These are phyloP conservation scores for Eupithecia abbreviata DNA, from an alignment of 2,888 invertebrate genomes.

Conservation along the genomic window DNA sequence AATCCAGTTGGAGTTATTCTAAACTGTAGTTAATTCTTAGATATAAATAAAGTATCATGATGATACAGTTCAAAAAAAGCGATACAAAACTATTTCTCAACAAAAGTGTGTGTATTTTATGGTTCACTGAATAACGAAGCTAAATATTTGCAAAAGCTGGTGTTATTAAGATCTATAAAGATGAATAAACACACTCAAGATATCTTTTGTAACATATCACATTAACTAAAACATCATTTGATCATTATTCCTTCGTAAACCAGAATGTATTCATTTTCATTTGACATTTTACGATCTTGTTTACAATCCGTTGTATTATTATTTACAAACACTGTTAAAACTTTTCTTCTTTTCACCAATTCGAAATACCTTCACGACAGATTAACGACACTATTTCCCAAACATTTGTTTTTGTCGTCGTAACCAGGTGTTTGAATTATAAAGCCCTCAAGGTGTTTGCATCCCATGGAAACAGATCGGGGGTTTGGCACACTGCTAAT, in stretches of 20 bases:
- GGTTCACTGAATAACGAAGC: neutral
- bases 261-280: constrained; percentile 43
- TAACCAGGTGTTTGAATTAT: constrained; percentile 61
- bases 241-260: constrained; percentile 37
- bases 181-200: constrained; percentile 1
- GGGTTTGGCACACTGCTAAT: constrained; percentile 54
- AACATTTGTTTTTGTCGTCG: constrained; percentile 43
- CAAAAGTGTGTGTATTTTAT: neutral
- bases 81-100: neutral
- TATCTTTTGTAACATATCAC: constrained; percentile 22
- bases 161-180: neutral
- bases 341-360: constrained; percentile 50
- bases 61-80: neutral
- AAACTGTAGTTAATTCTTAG: neutral
- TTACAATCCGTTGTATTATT: constrained; percentile 54
- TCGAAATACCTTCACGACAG: constrained; percentile 51
- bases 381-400: constrained; percentile 52
- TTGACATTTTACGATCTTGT: constrained; percentile 48
- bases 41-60: neutral
- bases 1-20: neutral
- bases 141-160: neutral
- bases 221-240: constrained; percentile 32
- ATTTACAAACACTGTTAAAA: constrained; percentile 59
- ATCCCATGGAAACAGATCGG: constrained; percentile 41
- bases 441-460: constrained; percentile 56